Base-by-base conservation (phyloP, 2,888 invertebrate species). In the Eledone cirrhosa region DNA sequence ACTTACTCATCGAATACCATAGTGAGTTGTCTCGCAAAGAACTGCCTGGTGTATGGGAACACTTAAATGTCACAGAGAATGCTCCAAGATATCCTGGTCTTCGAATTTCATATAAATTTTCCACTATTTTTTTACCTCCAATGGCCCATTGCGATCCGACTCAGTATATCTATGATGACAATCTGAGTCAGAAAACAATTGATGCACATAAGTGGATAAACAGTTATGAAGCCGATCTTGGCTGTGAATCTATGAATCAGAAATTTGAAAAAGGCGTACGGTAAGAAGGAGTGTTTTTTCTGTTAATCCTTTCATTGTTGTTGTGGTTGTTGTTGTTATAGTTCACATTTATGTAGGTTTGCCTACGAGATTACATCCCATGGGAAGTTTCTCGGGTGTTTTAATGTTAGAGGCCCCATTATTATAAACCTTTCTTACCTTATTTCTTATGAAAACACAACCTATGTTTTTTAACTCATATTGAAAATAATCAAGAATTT, bases 91-190 rank as follows among this genome's bases (percentile, higher is more conserved):
- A 89, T 78, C 89, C 88, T 16, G 88, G 88, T 8, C 85, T 91
- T 53, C 81, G 90, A 41, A 89, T 91, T n/a, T 88, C 90, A 16
- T 89, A 90, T 81, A 86, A 88, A 24, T 88, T 90, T 83, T 91
- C 91, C 24, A 89, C 89, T 19, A 91, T 91, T 72, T 91, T 91
- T 81, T 85, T 90, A 59, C 89, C 91, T 3, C 90, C 91, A 5
- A 90, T 89, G 83, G 88, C 90, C 27, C 89, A 91, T 84, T 91
- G 91, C 84, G 91, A 91, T 80, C 90, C 91, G 5, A 91, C 89
- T 80, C 84, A 87, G 33, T 91, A 91, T 80, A 88, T 90, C 80
- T 91, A 90, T 83, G 88, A 91, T 83, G 91, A 91, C 80, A 86
- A 91, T 81, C 83, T 91, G 33, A 89, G 87, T 22, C 82, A 86